Conservation (phyloP, 2,888 invertebrate genomes). For the Drosophila vallismaia region DNA sequence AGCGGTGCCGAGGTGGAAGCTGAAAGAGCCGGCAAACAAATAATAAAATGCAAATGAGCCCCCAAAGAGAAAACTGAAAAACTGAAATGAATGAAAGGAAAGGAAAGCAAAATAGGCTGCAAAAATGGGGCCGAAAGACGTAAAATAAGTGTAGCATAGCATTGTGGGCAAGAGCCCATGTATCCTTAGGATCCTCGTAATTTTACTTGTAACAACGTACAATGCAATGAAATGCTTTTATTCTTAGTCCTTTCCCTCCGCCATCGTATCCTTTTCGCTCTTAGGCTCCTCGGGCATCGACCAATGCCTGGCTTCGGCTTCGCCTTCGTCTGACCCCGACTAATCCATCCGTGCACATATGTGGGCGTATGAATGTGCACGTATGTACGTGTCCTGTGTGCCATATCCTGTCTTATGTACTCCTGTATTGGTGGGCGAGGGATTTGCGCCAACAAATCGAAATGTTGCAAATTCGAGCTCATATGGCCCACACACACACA, state of each 20-base stretch:
- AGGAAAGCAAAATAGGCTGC: slow-evolving; percentile 20
- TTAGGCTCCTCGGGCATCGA: slow-evolving; percentile 11
- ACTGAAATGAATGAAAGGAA: not conserved
- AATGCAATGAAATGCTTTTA: not conserved
- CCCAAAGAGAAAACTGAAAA: slow-evolving; percentile 28
- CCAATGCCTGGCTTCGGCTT: slow-evolving; percentile 36
- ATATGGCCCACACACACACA: slow-evolving; percentile 60
- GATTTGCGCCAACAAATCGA: slow-evolving; percentile 70
- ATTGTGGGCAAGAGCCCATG: not conserved
- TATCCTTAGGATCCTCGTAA: not conserved
- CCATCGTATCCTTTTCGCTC: slow-evolving; percentile 9
- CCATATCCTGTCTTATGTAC: slow-evolving; percentile 38
- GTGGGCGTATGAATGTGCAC: slow-evolving; percentile 63
- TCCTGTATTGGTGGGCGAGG: slow-evolving; percentile 36
- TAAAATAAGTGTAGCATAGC: not conserved
- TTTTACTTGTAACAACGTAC: too few relatives aligned
- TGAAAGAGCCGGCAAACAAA: slow-evolving; percentile 64
- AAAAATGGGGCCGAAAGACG: not conserved
- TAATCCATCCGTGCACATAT: slow-evolving; percentile 60
- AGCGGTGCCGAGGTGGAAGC: slow-evolving; percentile 49
- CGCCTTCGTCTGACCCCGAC: slow-evolving; percentile 28
- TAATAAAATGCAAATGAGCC: slow-evolving; percentile 74
- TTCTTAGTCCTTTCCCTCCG: not conserved
- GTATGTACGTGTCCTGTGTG: slow-evolving; percentile 13
- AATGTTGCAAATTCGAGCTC: slow-evolving; percentile 78